These are phyloP conservation scores for Caenorhabditis sinica DNA, from an alignment of 2,888 invertebrate species.

Conservation along the genomic window DNA sequence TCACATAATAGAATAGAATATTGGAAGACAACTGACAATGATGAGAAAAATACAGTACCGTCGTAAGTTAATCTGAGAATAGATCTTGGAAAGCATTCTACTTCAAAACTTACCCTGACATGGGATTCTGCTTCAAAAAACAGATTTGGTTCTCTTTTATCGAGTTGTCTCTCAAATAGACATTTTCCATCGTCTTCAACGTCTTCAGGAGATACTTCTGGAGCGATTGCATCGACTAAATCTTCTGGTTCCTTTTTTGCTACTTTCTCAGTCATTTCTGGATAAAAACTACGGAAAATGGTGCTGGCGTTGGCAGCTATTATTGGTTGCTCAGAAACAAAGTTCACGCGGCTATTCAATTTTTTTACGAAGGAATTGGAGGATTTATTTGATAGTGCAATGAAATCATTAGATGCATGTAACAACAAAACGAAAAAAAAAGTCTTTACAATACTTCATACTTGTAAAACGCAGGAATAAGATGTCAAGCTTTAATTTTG, in stretches of 20 bases:
- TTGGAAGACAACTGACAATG: neutral
- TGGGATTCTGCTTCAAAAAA: neutral
- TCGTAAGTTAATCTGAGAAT: neutral
- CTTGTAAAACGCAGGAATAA: neutral
- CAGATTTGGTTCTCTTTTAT: neutral
- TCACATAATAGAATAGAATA: neutral
- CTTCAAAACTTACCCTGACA: neutral
- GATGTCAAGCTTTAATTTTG: conserved; percentile 37
- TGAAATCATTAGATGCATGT: too few species aligned
- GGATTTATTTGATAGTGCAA: too few species aligned
- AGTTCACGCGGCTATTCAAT: neutral
- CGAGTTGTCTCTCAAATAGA: neutral
- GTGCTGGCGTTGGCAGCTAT: neutral
- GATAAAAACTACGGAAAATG: neutral
- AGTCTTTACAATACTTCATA: neutral
- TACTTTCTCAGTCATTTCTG: neutral
- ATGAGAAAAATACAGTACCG: neutral
- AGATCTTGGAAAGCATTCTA: too few species aligned
- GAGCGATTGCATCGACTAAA: neutral
- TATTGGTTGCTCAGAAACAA: neutral
- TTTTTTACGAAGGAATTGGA: too few species aligned
- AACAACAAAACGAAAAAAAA: neutral
- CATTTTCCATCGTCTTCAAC: neutral
- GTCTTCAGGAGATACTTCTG: neutral
- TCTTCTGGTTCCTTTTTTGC: conserved; percentile 3